Evolutionary conservation across 2,797 vertebrate genomes (phyloP).

Genomic region (Bothrops alternatus): DNA sequence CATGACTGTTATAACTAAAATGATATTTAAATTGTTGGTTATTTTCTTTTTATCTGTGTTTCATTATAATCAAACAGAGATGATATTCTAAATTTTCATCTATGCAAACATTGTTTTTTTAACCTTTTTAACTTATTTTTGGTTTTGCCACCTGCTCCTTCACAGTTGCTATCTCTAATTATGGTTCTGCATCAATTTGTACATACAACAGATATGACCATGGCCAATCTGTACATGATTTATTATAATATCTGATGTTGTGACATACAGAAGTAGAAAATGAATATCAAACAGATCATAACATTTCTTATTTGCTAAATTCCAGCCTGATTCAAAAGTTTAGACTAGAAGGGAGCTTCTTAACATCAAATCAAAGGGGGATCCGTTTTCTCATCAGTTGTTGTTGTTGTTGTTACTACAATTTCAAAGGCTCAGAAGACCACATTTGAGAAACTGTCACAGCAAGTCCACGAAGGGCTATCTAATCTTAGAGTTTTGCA

Average conservation of each 20-base stretch:
- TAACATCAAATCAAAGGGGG: neutral
- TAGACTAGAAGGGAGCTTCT: neutral
- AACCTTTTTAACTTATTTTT: neutral
- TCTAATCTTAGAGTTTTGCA: constrained; percentile 72
- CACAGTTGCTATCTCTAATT: neutral
- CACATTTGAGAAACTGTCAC: constrained; percentile 47
- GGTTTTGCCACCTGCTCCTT: neutral
- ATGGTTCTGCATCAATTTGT: neutral
- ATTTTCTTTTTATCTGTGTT: neutral
- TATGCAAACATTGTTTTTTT: neutral
- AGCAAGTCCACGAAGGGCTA: constrained; percentile 60
- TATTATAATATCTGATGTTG: neutral
- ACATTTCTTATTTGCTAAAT: neutral
- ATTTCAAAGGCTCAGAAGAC: constrained; percentile 45
- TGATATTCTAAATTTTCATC: neutral
- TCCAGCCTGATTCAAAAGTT: neutral
- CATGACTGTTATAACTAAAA: neutral
- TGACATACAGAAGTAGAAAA: neutral
- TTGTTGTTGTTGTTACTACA: neutral
- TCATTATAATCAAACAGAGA: neutral
- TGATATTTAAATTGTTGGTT: neutral
- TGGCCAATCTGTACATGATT: neutral
- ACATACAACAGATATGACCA: neutral
- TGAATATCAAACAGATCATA: neutral
- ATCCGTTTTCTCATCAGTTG: neutral